phyloP scores from a whole-genome alignment of 2,888 invertebrate genomes.

The Laothoe populi region DNA sequence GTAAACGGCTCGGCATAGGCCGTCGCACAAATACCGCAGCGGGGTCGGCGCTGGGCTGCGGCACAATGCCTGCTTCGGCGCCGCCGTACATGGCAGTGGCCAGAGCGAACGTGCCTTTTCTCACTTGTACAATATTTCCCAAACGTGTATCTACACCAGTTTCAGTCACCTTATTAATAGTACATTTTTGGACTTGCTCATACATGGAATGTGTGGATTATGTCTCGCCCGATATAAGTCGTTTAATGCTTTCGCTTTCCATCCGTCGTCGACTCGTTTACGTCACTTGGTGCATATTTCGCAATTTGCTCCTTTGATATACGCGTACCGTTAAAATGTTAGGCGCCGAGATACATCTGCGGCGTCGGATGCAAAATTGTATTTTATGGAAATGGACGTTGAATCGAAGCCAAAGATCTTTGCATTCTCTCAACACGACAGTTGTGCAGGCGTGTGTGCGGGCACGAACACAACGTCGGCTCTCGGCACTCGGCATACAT shows the following conservation, averaged over 20 bases:
- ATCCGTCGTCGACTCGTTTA: constrained; percentile 50
- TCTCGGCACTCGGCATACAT: constrained; percentile 53
- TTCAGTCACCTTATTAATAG: constrained; percentile 58
- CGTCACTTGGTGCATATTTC: constrained; percentile 53
- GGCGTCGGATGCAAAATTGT: constrained; percentile 67
- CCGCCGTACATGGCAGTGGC: constrained; percentile 70
- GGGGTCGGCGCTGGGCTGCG: constrained; percentile 26
- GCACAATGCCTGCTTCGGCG: constrained; percentile 74
- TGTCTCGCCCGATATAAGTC: constrained; percentile 35
- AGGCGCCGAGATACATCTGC: constrained; percentile 66
- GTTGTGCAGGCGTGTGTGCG: constrained; percentile 72
- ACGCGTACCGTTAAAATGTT: constrained; percentile 54
- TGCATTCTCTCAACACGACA: constrained; percentile 72
- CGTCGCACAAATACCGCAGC: constrained; percentile 75
- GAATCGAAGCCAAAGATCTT: constrained; percentile 74
- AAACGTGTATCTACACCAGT: constrained; percentile 53
- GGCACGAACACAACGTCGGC: constrained; percentile 53
- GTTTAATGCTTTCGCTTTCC: constrained; percentile 46
- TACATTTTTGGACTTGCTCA: constrained; percentile 51
- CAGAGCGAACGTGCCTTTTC: constrained; percentile 66
- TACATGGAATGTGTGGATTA: constrained; percentile 33
- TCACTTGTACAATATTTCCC: constrained; percentile 63
- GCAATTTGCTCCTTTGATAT: constrained; percentile 52
- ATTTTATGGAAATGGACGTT: constrained; percentile 80
- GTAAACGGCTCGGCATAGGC: constrained; percentile 76